Percentiles rank a stretch among this genome's conserved stretches.
Conservation (phyloP, 2,797 vertebrate species). For the Pteropus rufus region DNA sequence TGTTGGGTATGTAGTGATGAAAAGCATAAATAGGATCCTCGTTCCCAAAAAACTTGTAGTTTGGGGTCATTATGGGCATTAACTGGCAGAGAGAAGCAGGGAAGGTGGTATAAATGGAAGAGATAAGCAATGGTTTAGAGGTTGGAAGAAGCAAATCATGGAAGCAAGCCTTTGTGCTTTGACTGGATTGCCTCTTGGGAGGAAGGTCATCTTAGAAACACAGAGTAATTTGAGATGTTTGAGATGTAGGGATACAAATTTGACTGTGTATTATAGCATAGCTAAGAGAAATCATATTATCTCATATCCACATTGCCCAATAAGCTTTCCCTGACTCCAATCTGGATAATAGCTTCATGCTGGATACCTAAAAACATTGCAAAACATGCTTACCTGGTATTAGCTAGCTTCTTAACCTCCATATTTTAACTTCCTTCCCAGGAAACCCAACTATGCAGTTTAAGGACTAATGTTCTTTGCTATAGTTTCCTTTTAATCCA, state of each 20-base stretch:
- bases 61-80: neutral
- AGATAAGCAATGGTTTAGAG: neutral
- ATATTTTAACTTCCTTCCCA: neutral
- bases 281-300: neutral
- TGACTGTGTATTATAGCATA: neutral
- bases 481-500: neutral
- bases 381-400: neutral
- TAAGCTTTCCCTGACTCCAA: neutral
- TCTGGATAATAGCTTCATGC: neutral
- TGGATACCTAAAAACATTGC: neutral
- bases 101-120: neutral
- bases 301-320: neutral
- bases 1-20: neutral
- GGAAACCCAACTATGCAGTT: neutral
- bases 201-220: neutral
- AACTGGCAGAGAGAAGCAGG: neutral
- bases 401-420: neutral
- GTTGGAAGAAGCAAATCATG: neutral
- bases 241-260: neutral
- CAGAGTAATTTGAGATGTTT: neutral
- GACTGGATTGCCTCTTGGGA: neutral
- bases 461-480: neutral
- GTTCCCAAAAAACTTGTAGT: neutral
- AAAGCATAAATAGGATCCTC: neutral
- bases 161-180: neutral